Base-by-base conservation (phyloP, 2,113 vertebrate species). In the Phodopus roborovskii region DNA sequence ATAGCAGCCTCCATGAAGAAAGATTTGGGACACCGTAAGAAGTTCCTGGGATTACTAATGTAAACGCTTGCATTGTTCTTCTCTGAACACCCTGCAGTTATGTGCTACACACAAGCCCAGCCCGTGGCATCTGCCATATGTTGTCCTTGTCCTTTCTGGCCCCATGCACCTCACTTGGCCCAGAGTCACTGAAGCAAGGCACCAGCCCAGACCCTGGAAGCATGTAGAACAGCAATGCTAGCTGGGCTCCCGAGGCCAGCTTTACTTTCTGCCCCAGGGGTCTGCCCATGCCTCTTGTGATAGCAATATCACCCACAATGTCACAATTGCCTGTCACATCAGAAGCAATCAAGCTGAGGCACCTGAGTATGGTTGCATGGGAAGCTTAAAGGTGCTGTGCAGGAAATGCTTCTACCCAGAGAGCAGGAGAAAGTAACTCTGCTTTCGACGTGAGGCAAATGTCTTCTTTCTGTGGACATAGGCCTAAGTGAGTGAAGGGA, bases 21-120 rank as follows among this genome's bases (percentile, higher is more conserved):
- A 75, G 58, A 50, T 5, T 12, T 24, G 5, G 19, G 3, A 22
- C 48, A 48, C 17, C 20, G 11, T 50, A 48, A 74, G 39, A 58
- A 60, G 88, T 8, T 39, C 26, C 48, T 28, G 5, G 0, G 9
- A n/a, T 24, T 58, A 24, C 60, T 20, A 10, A 4, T 45, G 3
- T n/a, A 3, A n/a, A n/a, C 4, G 20, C 4, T 30, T 13, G 36
- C 11, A 1, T 10, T 5, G 12, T 8, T 39, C 24, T 26, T n/a
- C 10, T 12, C 39, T 17, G 73, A 75, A 39, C 4, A 22, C 39
- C 11, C 0, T n/a, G n/a, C 50, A 15, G 17, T 19, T 6, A 13
- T 7, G 16, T 1, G 11, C 53, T 24, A 2, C 36, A 20, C 39
- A 26, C 1, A 4, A 64, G 48, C 50, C 64, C 58, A 26, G 45